Evolutionary conservation across 2,113 vertebrate genomes (phyloP).

Genomic region (Baryphthengus martii): DNA sequence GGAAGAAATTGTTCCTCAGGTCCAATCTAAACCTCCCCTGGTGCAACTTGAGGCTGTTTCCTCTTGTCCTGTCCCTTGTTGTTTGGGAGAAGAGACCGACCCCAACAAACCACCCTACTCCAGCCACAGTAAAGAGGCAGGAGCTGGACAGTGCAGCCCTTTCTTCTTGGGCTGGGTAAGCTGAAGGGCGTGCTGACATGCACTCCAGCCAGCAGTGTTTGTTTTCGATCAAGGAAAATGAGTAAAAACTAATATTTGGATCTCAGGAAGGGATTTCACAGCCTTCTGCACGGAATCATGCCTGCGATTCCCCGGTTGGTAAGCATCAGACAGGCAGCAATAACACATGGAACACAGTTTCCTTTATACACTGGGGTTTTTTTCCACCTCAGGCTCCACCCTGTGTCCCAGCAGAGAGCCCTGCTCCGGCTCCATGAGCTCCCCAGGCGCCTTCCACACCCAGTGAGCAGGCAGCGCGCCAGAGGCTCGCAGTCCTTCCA

Average conservation of each 20-base stretch:
- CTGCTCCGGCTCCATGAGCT: accelerated
- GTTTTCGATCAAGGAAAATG: neutral
- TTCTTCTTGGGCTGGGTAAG: neutral
- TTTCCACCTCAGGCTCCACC: neutral
- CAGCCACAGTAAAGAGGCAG: neutral
- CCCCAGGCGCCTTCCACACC: neutral
- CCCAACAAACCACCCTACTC: neutral
- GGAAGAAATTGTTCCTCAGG: neutral
- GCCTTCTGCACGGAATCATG: neutral
- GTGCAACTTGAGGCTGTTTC: neutral
- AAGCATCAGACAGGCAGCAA: neutral
- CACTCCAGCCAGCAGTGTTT: neutral
- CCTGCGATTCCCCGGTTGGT: neutral
- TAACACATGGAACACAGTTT: conserved; percentile 1
- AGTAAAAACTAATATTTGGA: neutral
- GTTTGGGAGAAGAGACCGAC: neutral
- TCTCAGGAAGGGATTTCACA: neutral
- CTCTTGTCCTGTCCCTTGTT: neutral
- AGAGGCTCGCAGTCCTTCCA: accelerated
- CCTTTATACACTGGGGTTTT: neutral
- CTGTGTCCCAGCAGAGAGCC: neutral
- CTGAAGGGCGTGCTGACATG: neutral
- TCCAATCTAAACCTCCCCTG: neutral
- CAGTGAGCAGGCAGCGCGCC: accelerated
- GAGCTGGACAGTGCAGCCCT: neutral